Base-by-base conservation (phyloP, 2,888 invertebrate species). In the Caenorhabditis macrosperma region DNA sequence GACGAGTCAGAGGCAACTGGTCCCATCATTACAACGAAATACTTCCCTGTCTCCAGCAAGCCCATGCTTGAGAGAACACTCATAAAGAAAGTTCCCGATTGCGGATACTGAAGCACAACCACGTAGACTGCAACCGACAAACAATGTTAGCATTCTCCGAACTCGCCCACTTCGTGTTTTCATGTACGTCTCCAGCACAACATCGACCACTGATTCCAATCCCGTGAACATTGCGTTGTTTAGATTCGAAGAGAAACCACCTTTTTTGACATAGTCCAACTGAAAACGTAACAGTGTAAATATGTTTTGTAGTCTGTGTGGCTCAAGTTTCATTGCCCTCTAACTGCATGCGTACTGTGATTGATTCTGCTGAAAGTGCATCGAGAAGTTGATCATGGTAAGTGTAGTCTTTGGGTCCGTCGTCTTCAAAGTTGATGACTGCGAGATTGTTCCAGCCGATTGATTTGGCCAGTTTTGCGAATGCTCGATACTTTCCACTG, bases 371-470 rank as follows among this genome's bases (percentile, higher is more conserved):
- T 6, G 76, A 77, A 15, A 81, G 33, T 15, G 81, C 76, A 59
- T 76, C 68, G 0, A 81, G 67, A 10, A 81, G 57, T 52, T 81
- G 81, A 41, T 61, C 61, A 71, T 81, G 81, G 38, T 71, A 72
- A 3, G 76, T 72, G 28, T 12, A 15, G 28, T 81, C 81, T 17
- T 20, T 26, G 1, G 66, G 28, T 26, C 72, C 61, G 59, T 81
- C 81, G 1, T 81, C 81, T 6, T 46, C 74, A 55, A 76, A 71
- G 44, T 83, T 78, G 48, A 81, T 60, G 0, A 83, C 71, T 15
- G 81, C 83, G 0, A 83, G 44, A 50, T 81, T 72, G 12, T 63
- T 77, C 83, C 83, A 83, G 2, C 79, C 81, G 26, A 77, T 41
- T 1, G 79, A 59, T 22, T 63, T 68, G 0, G 77, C 68, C 7